Conservation (phyloP, 2,797 vertebrate species). For the Orestias chungarensis region DNA sequence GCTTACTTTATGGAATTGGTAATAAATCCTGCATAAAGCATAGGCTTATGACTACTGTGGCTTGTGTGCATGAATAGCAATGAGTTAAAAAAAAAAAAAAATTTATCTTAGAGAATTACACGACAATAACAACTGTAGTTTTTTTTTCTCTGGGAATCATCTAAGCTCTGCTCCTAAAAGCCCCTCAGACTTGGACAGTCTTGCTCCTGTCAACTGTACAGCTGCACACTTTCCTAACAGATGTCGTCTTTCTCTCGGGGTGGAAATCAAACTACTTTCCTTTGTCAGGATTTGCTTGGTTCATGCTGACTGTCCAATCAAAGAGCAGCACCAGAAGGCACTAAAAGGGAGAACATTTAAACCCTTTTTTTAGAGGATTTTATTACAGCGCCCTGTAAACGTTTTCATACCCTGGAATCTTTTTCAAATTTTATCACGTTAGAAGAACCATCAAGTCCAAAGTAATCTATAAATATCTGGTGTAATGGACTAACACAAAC, state of each 20-base stretch:
- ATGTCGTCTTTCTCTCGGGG: conserved; percentile 40
- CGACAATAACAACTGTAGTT: neutral
- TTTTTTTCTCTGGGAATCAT: conserved; percentile 10
- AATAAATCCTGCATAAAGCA: conserved; percentile 10
- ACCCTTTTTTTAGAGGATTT: neutral
- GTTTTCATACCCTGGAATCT: neutral
- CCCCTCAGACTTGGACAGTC: conserved; percentile 41
- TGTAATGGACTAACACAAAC: neutral
- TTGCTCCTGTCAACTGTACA: conserved; percentile 45
- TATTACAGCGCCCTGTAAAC: neutral
- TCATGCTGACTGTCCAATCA: conserved; percentile 22
- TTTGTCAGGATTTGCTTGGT: conserved; percentile 41
- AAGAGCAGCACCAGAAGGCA: conserved; percentile 10
- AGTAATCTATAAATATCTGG: no score
- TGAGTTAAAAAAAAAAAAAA: conserved; percentile 1
- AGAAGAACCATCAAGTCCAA: neutral
- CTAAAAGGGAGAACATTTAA: neutral
- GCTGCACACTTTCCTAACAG: conserved; percentile 44
- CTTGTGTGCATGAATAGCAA: neutral
- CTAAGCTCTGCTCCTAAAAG: conserved; percentile 37
- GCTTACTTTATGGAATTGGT: conserved; percentile 19
- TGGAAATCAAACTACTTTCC: conserved; percentile 44
- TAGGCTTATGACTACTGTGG: neutral
- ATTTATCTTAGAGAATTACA: neutral
- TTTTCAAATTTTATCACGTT: neutral